A percentile compares a stretch with the other conserved stretches of the same genome.
These are phyloP conservation scores for Acanthosepion pharaonis DNA, from an alignment of 2,888 invertebrate genomes.

Conservation along the genomic window DNA sequence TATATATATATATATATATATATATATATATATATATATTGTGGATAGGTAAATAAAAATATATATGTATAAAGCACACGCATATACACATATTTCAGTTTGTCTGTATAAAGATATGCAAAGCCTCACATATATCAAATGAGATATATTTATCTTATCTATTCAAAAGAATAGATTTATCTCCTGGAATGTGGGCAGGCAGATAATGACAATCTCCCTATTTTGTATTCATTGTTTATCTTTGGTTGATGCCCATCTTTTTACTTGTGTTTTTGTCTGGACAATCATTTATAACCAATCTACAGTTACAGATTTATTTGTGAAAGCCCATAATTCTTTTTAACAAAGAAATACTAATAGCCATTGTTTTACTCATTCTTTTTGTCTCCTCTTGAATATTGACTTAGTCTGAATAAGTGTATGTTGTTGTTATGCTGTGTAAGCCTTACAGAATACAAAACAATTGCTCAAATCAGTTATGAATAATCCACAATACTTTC, in stretches of 20 bases:
- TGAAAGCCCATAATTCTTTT: slow-evolving; percentile 2
- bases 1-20: background rate
- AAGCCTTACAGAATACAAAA: no score
- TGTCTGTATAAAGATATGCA: background rate
- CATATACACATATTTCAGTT: background rate
- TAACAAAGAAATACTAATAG: background rate
- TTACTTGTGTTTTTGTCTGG: background rate
- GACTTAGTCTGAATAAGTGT: no score
- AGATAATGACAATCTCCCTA: background rate
- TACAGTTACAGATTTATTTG: background rate
- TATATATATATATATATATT: background rate
- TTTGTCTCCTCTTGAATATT: background rate
- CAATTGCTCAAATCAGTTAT: no score
- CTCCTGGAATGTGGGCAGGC: background rate
- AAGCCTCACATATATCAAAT: background rate
- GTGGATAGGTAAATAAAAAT: background rate
- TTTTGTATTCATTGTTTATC: background rate
- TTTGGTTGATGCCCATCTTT: background rate
- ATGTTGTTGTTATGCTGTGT: no score
- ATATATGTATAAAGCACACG: background rate
- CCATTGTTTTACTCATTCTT: background rate
- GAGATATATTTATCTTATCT: background rate
- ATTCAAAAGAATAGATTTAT: background rate
- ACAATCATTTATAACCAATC: slow-evolving; percentile 15
- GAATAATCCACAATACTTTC: no score